Conservation (phyloP, 2,888 invertebrate species). For the Trimorus sp. region DNA sequence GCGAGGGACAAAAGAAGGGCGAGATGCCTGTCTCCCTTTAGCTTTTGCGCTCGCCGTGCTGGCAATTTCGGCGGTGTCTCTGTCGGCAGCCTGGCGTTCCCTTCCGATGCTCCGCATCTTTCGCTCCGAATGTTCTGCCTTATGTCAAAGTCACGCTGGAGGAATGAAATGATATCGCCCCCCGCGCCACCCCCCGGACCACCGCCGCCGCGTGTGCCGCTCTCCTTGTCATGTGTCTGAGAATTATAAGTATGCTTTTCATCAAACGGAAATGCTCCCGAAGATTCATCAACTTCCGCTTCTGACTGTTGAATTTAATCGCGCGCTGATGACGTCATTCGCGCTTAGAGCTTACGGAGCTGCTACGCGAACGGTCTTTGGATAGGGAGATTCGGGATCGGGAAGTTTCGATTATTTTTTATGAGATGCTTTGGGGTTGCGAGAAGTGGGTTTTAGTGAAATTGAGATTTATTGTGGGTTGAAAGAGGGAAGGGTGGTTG, state of each 20-base stretch:
- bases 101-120: constrained; percentile 40
- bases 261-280: constrained; percentile 60
- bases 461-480: too few species aligned
- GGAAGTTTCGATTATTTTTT: neutral
- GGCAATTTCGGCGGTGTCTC: constrained; percentile 63
- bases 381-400: too few species aligned
- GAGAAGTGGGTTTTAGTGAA: too few species aligned
- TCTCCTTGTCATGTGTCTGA: constrained; percentile 63
- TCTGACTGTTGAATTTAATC: constrained; percentile 41
- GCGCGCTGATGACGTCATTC: constrained; percentile 34
- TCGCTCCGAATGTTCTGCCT: constrained; percentile 61
- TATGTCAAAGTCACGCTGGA: constrained; percentile 65
- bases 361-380: too few species aligned
- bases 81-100: constrained; percentile 50
- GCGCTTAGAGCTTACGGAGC: neutral
- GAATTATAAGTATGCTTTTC: constrained; percentile 66
- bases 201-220: constrained; percentile 36
- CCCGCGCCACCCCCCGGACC: constrained; percentile 45
- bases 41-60: constrained; percentile 76
- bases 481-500: too few species aligned
- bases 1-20: constrained; percentile 84
- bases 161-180: constrained; percentile 57
- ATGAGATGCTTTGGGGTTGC: too few species aligned
- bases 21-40: constrained; percentile 81
- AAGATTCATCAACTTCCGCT: constrained; percentile 63